phyloP scores from a whole-genome alignment of 2,797 vertebrate species.

The Bryconaethiops microstoma region DNA sequence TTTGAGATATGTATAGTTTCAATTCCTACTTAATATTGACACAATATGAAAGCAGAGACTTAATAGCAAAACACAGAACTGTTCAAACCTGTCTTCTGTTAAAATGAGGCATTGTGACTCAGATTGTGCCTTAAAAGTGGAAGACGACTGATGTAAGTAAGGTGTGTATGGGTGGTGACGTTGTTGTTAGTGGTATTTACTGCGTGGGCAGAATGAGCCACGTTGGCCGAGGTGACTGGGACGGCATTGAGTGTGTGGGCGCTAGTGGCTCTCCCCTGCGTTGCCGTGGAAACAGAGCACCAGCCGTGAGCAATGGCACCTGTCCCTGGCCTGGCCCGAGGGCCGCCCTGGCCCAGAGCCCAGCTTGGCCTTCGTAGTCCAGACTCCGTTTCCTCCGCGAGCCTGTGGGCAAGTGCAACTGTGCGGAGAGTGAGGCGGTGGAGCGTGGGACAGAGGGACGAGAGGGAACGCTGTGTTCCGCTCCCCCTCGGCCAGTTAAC shows the following conservation, averaged over 20 bases:
- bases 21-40: background rate
- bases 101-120: background rate
- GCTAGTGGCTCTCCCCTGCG: slow-evolving; percentile 38
- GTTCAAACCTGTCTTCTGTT: background rate
- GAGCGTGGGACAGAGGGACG: slow-evolving; percentile 25
- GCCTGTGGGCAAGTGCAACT: slow-evolving; percentile 34
- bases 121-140: background rate
- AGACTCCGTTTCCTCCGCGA: slow-evolving; percentile 27
- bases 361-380: slow-evolving; percentile 24
- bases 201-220: slow-evolving; percentile 27
- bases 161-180: slow-evolving; percentile 11
- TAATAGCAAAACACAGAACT: background rate
- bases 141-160: background rate
- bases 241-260: slow-evolving; percentile 49
- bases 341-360: slow-evolving; percentile 42
- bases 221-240: slow-evolving; percentile 42
- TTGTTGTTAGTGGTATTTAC: slow-evolving; percentile 11
- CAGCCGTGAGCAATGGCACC: slow-evolving; percentile 48
- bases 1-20: background rate
- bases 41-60: background rate
- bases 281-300: slow-evolving; percentile 48
- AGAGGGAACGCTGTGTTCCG: slow-evolving; percentile 33
- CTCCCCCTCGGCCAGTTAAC: slow-evolving; percentile 16
- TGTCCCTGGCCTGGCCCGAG: slow-evolving; percentile 33
- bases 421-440: slow-evolving; percentile 2